Percentiles rank a stretch among this genome's conserved stretches.
These are phyloP conservation scores for Apodemus agrarius DNA, from an alignment of 2,797 vertebrate genomes.

Conservation along the genomic window DNA sequence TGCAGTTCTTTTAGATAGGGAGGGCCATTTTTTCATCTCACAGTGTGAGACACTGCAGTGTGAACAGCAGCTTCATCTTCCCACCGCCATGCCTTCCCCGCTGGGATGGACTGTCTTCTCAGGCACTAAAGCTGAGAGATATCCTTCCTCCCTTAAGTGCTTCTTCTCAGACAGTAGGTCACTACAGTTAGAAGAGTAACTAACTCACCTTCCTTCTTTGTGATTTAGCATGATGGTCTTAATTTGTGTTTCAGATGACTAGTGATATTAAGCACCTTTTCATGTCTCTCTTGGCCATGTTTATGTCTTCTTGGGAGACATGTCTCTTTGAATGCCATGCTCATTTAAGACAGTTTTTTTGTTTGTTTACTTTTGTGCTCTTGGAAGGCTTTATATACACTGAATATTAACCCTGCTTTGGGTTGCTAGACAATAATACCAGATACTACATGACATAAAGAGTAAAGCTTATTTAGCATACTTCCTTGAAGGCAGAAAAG, in stretches of 20 bases:
- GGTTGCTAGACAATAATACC: background rate
- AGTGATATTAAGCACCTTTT: background rate
- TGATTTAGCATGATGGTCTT: background rate
- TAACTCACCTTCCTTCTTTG: background rate
- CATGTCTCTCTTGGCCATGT: background rate
- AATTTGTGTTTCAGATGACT: background rate
- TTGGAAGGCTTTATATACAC: background rate
- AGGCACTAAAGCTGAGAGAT: background rate
- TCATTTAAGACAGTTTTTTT: background rate
- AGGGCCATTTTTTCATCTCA: too few species aligned
- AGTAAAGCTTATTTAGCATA: background rate
- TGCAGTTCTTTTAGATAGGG: too few species aligned
- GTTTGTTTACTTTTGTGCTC: background rate
- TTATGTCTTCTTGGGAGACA: background rate
- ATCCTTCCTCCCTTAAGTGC: background rate
- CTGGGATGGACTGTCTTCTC: too few species aligned
- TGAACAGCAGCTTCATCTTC: too few species aligned
- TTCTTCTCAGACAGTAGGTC: background rate
- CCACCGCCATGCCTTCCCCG: background rate
- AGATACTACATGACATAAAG: background rate
- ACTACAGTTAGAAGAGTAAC: background rate
- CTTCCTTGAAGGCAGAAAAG: background rate
- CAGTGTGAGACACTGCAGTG: too few species aligned
- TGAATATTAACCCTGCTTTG: background rate
- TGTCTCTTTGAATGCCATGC: background rate